These are phyloP conservation scores for Embidobia sp. DNA, from an alignment of 2,888 invertebrate genomes.

Conservation along the genomic window DNA sequence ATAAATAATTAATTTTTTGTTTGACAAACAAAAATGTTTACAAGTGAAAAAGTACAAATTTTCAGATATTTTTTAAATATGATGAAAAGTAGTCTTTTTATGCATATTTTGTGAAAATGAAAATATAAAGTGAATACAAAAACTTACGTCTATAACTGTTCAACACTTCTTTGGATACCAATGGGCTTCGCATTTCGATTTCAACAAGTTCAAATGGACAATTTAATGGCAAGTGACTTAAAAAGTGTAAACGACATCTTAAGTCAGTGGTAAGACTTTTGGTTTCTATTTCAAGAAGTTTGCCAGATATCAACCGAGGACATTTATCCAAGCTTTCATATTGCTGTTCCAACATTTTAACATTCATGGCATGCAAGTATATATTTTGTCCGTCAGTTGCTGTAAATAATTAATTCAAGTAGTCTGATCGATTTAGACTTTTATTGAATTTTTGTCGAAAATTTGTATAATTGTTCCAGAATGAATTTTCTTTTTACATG, in stretches of 20 bases:
- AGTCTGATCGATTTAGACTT: too few relatives aligned
- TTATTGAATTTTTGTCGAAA: too few relatives aligned
- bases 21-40: too few relatives aligned
- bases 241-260: slow-evolving; percentile 88
- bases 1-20: too few relatives aligned
- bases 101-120: too few relatives aligned
- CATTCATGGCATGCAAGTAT: slow-evolving; percentile 94
- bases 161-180: slow-evolving; percentile 87
- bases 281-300: slow-evolving; percentile 93
- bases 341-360: slow-evolving; percentile 92
- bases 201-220: slow-evolving; percentile 96
- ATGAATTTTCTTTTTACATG: too few relatives aligned
- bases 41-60: too few relatives aligned
- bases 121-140: too few relatives aligned
- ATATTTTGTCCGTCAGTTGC: slow-evolving; percentile 96
- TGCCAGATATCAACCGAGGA: slow-evolving; percentile 88
- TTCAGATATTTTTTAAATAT: too few relatives aligned
- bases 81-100: too few relatives aligned
- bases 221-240: slow-evolving; percentile 94
- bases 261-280: slow-evolving; percentile 92
- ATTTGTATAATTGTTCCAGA: too few relatives aligned
- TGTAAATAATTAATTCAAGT: too few relatives aligned
- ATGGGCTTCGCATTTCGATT: slow-evolving; percentile 88
- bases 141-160: slow-evolving; percentile 86
- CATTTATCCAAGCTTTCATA: slow-evolving; percentile 92